These are phyloP conservation scores for Pelodiscus sinensis DNA, from an alignment of 2,113 vertebrate species.

Conservation along the genomic window DNA sequence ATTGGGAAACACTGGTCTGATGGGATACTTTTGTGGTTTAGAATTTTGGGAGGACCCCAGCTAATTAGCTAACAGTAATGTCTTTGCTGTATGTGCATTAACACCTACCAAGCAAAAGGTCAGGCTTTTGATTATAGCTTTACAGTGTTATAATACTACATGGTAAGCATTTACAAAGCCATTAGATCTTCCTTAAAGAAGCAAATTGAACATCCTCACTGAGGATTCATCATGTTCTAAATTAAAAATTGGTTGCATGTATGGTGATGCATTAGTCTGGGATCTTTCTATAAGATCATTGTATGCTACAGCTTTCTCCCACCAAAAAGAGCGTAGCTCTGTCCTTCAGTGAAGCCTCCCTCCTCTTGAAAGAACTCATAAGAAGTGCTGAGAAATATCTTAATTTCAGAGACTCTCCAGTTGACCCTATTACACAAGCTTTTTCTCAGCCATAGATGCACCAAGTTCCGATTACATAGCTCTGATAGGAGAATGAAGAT, in stretches of 20 bases:
- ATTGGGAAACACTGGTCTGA: too few species aligned
- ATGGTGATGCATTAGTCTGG: not conserved
- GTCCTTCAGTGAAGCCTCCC: not conserved
- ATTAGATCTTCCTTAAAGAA: not conserved
- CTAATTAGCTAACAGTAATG: not conserved
- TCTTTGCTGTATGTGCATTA: not conserved
- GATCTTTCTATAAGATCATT: not conserved
- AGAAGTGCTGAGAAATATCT: not conserved
- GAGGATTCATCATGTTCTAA: not conserved
- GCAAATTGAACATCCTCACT: not conserved
- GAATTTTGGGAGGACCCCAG: not conserved
- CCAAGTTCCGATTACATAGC: not conserved
- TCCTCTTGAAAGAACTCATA: constrained; percentile 38
- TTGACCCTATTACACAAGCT: constrained; percentile 11
- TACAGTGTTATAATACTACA: not conserved
- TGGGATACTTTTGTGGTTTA: not conserved
- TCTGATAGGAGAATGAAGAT: not conserved
- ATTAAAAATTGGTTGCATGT: not conserved
- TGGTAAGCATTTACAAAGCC: not conserved
- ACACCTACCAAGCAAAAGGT: not conserved
- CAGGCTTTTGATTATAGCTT: not conserved
- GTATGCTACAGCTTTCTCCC: not conserved
- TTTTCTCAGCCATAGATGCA: not conserved
- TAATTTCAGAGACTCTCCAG: constrained; percentile 9
- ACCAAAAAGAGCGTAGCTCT: not conserved